Percentiles rank a stretch among this genome's conserved stretches.
Conservation (phyloP, 1,140 invertebrate species). For the Drosophila baimaii region DNA sequence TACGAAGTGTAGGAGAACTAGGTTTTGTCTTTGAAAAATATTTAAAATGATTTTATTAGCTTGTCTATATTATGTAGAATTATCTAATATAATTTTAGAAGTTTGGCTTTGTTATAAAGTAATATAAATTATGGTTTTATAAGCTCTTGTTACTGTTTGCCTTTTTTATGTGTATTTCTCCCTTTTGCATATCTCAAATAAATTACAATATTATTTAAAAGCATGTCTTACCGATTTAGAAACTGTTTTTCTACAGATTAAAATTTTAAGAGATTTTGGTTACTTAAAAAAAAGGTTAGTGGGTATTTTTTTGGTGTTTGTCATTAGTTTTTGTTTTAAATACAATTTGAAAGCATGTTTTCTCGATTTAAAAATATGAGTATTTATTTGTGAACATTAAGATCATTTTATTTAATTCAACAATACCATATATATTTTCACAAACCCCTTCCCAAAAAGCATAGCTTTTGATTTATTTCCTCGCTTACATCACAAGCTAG, state of each 20-base stretch:
- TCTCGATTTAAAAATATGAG: too few relatives aligned
- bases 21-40: not conserved
- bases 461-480: conserved; percentile 19
- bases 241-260: too few relatives aligned
- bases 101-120: too few relatives aligned
- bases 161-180: not conserved
- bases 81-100: too few relatives aligned
- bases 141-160: too few relatives aligned
- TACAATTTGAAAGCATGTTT: not conserved
- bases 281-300: too few relatives aligned
- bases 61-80: not conserved
- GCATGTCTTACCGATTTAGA: not conserved
- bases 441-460: not conserved
- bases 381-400: too few relatives aligned
- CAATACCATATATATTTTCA: not conserved
- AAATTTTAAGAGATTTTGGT: too few relatives aligned
- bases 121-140: not conserved
- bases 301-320: too few relatives aligned
- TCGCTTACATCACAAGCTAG: conserved; percentile 8
- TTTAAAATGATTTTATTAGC: too few relatives aligned
- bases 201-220: not conserved
- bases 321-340: too few relatives aligned
- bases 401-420: not conserved
- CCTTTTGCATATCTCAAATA: not conserved
- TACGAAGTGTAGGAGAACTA: not conserved